These are phyloP conservation scores for Azorinus chamasolen DNA, from an alignment of 2,888 invertebrate species.

Conservation along the genomic window DNA sequence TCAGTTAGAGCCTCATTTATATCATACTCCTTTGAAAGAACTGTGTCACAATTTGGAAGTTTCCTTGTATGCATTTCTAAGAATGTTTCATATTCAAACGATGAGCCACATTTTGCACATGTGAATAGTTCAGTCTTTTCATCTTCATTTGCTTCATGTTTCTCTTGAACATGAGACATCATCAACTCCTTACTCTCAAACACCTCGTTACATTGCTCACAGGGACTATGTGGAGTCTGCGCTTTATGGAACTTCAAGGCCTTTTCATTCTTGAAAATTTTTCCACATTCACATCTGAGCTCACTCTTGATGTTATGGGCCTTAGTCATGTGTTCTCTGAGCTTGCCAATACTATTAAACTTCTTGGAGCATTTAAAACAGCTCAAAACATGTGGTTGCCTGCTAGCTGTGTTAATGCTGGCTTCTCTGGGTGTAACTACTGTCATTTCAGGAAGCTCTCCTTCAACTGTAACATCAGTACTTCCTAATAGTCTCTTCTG, in stretches of 20 bases:
- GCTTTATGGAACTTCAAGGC: constrained; percentile 17
- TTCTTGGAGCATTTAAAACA: constrained; percentile 36
- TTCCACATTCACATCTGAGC: constrained; percentile 22
- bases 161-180: background rate
- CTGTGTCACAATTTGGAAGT: constrained; percentile 35
- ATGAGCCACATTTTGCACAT: constrained; percentile 32
- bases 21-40: no score
- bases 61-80: constrained; percentile 26
- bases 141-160: background rate
- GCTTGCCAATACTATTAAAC: constrained; percentile 7
- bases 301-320: constrained; percentile 39
- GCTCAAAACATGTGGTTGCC: background rate
- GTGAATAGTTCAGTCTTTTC: constrained; percentile 6
- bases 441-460: background rate
- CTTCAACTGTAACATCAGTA: background rate
- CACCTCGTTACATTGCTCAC: constrained; percentile 4
- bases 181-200: background rate
- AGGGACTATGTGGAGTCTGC: constrained; percentile 2
- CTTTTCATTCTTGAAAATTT: constrained; percentile 17
- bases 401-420: no score
- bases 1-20: constrained; percentile 11
- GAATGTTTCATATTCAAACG: constrained; percentile 25
- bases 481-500: background rate
- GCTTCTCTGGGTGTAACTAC: background rate
- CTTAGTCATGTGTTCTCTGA: constrained; percentile 43